Conservation (phyloP, 2,888 invertebrate species). For the Brenthis hecate region DNA sequence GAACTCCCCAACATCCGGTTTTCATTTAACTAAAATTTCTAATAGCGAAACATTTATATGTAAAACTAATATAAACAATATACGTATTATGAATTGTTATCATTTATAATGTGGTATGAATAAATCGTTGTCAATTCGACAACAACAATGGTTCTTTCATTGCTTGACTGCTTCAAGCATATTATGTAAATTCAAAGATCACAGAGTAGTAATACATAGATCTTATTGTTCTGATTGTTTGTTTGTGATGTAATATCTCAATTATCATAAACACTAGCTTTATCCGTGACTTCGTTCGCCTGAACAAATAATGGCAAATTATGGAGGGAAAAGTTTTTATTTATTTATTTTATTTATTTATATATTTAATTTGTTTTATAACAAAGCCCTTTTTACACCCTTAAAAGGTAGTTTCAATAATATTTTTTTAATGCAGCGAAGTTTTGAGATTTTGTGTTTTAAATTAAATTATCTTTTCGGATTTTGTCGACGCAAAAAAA, state of each 20-base stretch:
- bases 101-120: conserved; percentile 26
- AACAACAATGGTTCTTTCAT: conserved; percentile 36
- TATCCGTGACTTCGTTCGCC: no score
- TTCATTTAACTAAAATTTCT: background rate
- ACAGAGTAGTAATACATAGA: conserved; percentile 37
- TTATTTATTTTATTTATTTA: no score
- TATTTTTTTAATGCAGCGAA: no score
- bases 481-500: no score
- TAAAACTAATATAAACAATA: background rate
- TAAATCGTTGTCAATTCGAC: conserved; percentile 31
- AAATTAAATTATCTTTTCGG: no score
- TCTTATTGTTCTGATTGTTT: background rate
- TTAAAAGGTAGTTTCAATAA: no score
- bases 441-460: no score
- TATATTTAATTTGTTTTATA: no score
- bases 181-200: conserved; percentile 45
- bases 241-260: background rate
- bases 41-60: background rate
- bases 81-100: conserved; percentile 1
- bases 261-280: background rate
- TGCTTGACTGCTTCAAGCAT: conserved; percentile 41
- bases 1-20: no score
- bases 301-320: no score
- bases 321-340: no score
- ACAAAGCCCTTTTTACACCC: no score